Percentiles rank a stretch among this genome's conserved stretches.
Evolutionary conservation across 2,888 invertebrate genomes (phyloP).

Genomic region (Luperina nickerlii): DNA sequence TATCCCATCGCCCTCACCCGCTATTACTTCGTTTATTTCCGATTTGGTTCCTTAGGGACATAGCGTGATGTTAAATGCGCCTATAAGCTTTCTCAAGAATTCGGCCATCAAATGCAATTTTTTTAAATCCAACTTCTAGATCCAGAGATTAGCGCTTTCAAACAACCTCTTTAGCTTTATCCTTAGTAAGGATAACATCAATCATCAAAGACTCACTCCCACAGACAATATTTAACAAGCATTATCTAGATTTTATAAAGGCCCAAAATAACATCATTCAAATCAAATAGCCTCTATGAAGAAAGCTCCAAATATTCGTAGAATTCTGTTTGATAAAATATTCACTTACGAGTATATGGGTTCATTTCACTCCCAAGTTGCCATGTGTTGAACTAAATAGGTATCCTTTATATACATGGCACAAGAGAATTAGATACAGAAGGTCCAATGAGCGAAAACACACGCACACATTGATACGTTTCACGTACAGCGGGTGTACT

Average conservation of each 20-base stretch:
- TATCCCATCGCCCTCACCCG: too few species aligned
- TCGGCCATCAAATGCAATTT: background rate
- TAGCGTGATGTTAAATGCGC: background rate
- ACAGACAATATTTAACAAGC: background rate
- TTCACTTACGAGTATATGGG: conserved; percentile 46
- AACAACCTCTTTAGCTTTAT: background rate
- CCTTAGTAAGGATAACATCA: background rate
- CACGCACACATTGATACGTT: too few species aligned
- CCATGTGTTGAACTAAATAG: conserved; percentile 29
- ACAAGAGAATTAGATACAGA: background rate
- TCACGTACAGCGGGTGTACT: background rate
- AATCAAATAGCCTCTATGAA: conserved; percentile 10
- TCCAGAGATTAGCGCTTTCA: background rate
- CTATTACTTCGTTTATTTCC: background rate
- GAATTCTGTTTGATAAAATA: conserved; percentile 57
- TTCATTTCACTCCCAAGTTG: conserved; percentile 47
- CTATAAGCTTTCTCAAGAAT: background rate
- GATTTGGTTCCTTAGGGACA: background rate
- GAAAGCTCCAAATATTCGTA: conserved; percentile 35
- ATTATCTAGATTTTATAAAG: conserved; percentile 16
- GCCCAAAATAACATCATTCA: conserved; percentile 32
- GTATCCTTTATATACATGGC: background rate
- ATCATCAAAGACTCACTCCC: background rate
- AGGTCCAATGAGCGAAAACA: background rate
- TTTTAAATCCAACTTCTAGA: background rate